Percentiles rank a stretch among this genome's conserved stretches.
phyloP scores from a whole-genome alignment of 2,113 vertebrate species.

The Channa maculata region DNA sequence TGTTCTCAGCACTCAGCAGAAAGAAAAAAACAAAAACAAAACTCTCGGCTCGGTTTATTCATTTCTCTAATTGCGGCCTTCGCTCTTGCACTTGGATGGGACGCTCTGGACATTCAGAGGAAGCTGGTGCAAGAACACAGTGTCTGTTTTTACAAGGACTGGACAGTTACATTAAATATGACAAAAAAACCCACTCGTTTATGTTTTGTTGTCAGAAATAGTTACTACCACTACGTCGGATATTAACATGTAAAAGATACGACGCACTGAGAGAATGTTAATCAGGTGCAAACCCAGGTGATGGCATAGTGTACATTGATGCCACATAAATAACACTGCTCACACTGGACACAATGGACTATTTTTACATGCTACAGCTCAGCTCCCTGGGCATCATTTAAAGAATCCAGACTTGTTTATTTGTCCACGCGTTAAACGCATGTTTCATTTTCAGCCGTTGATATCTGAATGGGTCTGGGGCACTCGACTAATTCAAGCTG shows the following conservation, averaged over 20 bases:
- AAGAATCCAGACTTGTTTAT: constrained; percentile 58
- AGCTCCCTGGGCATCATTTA: constrained; percentile 36
- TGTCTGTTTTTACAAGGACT: constrained; percentile 13
- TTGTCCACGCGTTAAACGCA: constrained; percentile 45
- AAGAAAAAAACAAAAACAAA: constrained; percentile 1
- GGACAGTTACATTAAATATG: not conserved
- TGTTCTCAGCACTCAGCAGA: constrained; percentile 55
- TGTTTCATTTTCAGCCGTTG: constrained; percentile 38
- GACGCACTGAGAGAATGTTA: constrained; percentile 11
- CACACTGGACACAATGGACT: constrained; percentile 28
- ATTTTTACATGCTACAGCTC: constrained; percentile 53
- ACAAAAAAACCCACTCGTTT: not conserved
- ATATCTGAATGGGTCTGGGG: constrained; percentile 11
- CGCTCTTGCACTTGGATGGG: constrained; percentile 25
- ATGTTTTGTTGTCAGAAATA: not conserved
- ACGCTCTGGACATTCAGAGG: not conserved
- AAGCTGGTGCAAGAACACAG: not conserved
- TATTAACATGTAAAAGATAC: too few species aligned
- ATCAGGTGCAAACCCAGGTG: constrained; percentile 11
- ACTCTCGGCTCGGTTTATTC: constrained; percentile 45
- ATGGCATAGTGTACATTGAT: not conserved
- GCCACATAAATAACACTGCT: not conserved
- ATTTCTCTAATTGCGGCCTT: constrained; percentile 65
- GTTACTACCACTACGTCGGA: not conserved
- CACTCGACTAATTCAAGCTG: constrained; percentile 1